A percentile compares a stretch with the other conserved stretches of the same genome.
Conservation (phyloP, 2,113 vertebrate genomes). For the Perognathus longimembris region DNA sequence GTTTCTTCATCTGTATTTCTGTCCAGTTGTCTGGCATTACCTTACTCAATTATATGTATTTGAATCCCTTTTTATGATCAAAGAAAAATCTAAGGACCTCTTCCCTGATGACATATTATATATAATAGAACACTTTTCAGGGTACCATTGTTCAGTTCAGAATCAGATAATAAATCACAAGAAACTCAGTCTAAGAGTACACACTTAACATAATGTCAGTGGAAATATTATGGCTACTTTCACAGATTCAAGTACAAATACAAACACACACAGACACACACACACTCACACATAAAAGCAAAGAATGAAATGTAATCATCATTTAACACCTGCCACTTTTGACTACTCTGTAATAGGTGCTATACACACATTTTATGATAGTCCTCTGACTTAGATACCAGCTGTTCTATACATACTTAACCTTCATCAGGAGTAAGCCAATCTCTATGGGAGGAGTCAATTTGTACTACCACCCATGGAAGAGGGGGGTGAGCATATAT, state of each 20-base stretch:
- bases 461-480: background rate
- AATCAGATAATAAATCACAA: background rate
- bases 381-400: background rate
- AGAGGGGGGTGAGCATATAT: fast-evolving
- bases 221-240: background rate
- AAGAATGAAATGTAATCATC: background rate
- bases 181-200: background rate
- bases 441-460: background rate
- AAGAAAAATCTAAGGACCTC: too few relatives aligned
- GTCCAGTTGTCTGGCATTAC: too few relatives aligned
- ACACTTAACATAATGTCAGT: background rate
- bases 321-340: background rate
- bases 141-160: background rate
- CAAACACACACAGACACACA: too few relatives aligned
- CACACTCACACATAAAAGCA: background rate
- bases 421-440: background rate
- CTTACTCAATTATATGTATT: too few relatives aligned
- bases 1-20: background rate
- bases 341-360: background rate
- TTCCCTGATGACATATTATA: background rate
- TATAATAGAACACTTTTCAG: background rate
- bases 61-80: too few relatives aligned
- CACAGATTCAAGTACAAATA: background rate
- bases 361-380: background rate
- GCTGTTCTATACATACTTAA: background rate